phyloP scores from a whole-genome alignment of 2,888 invertebrate genomes.

The Macrosiphum euphorbiae region DNA sequence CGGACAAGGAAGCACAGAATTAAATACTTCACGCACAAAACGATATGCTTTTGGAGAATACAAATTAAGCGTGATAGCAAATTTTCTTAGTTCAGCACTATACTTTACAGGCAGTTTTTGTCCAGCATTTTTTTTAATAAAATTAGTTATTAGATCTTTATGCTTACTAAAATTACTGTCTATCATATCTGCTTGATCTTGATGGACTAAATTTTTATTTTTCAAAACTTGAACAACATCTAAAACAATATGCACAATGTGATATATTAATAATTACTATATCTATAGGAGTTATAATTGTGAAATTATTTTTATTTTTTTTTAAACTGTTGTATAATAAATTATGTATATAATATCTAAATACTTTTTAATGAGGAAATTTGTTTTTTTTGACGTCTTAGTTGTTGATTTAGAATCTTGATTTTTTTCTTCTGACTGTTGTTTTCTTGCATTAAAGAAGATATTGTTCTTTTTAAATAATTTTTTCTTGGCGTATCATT shows the following conservation, averaged over 20 bases:
- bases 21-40: neutral
- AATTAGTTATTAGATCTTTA: neutral
- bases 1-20: neutral
- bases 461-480: neutral
- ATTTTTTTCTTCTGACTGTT: neutral
- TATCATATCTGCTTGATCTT: neutral
- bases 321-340: no score
- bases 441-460: neutral
- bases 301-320: no score
- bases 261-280: no score
- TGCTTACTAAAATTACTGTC: neutral
- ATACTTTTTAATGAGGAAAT: neutral
- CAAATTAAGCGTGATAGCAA: neutral
- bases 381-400: neutral
- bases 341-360: no score
- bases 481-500: no score
- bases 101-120: neutral
- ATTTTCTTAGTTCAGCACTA: neutral
- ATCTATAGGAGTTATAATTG: neutral
- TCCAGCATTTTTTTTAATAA: neutral
- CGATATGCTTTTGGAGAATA: neutral
- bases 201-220: neutral
- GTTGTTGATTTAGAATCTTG: neutral
- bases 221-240: slow-evolving; percentile 3
- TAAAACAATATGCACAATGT: neutral